Evolutionary conservation across 2,888 invertebrate species (phyloP).

Genomic region (Cylloceria caligata): DNA sequence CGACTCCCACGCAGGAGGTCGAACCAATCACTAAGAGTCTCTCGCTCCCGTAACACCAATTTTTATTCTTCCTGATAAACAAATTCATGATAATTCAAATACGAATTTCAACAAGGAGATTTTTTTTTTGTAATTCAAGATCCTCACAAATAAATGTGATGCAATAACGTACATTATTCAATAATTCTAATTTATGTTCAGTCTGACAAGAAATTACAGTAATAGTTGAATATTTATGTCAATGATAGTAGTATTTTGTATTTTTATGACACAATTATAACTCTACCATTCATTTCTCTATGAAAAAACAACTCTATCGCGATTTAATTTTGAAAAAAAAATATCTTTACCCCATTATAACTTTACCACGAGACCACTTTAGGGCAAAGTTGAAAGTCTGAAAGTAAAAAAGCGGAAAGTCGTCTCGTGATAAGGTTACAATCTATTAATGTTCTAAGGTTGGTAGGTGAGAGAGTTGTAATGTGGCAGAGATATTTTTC

Average conservation of each 20-base stretch:
- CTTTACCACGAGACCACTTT: too few species aligned
- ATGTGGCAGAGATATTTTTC: too few species aligned
- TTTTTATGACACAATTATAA: background rate
- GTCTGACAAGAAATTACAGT: background rate
- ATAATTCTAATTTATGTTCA: background rate
- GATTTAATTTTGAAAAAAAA: too few species aligned
- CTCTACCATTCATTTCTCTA: too few species aligned
- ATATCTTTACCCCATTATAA: too few species aligned
- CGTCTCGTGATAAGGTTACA: too few species aligned
- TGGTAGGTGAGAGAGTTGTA: too few species aligned
- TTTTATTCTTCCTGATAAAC: background rate
- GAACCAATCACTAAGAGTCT: conserved; percentile 27
- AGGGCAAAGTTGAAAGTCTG: too few species aligned
- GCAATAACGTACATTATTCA: background rate
- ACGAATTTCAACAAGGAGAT: conserved; percentile 1
- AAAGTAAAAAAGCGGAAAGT: too few species aligned
- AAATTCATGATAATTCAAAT: background rate
- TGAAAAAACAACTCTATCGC: too few species aligned
- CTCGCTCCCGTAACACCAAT: background rate
- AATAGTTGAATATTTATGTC: background rate
- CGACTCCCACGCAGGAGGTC: background rate
- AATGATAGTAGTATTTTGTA: background rate
- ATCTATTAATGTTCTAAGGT: too few species aligned
- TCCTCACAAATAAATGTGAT: conserved; percentile 7
- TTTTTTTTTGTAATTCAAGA: background rate